Evolutionary conservation across 2,888 invertebrate genomes (phyloP).

Genomic region (Mythimna lalbum): DNA sequence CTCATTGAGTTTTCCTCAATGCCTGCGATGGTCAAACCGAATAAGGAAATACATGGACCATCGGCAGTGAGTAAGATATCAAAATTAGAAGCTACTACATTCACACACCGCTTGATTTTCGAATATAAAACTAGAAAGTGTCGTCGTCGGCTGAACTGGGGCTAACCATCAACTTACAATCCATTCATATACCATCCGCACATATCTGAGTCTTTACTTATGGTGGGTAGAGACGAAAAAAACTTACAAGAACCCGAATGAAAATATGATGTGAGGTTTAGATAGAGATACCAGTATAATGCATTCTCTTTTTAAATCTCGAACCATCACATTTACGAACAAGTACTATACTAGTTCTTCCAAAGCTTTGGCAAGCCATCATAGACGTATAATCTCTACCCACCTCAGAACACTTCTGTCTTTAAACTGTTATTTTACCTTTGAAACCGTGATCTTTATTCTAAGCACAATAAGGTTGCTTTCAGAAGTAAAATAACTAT

Average conservation of each 20-base stretch:
- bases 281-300: not conserved
- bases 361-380: not conserved
- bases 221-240: constrained; percentile 3
- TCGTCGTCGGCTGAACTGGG: constrained; percentile 42
- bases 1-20: constrained; percentile 47
- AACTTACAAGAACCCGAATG: not conserved
- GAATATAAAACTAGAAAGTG: constrained; percentile 65
- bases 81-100: constrained; percentile 61
- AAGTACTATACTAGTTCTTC: not conserved
- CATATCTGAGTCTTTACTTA: constrained; percentile 13
- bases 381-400: constrained; percentile 13
- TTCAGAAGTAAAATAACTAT: not conserved
- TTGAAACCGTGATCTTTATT: not conserved
- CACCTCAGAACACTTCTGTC: constrained; percentile 1
- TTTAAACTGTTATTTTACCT: not conserved
- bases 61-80: constrained; percentile 53
- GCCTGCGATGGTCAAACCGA: constrained; percentile 45
- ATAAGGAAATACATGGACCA: constrained; percentile 44
- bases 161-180: constrained; percentile 49
- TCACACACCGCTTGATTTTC: constrained; percentile 62
- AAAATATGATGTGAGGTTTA: not conserved
- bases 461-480: not conserved
- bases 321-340: not conserved
- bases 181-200: constrained; percentile 54
- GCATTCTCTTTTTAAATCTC: not conserved